Base-by-base conservation (phyloP, 2,888 invertebrate species). In the Nemurella pictetii region DNA sequence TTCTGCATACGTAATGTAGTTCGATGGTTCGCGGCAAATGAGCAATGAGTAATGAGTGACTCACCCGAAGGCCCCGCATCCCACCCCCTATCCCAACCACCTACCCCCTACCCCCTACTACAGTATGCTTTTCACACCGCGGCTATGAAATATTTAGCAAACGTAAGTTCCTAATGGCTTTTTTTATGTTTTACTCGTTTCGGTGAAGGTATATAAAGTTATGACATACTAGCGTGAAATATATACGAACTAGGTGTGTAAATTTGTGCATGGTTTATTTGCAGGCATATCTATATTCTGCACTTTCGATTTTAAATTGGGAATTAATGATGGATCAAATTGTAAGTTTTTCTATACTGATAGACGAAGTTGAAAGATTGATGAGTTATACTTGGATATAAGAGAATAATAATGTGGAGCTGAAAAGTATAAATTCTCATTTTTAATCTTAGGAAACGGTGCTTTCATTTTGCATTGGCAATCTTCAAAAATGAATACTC, bases 1-100 rank as follows among this genome's bases (percentile, higher is more conserved):
- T 28, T 26, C 75, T 75, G 75, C 27, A 75, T 75, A 75, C 75
- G 75, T 75, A 75, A 75, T 75, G 75, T 26, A 25, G 7, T 26
- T 75, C 75, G 75, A 55, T 55, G 55, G 55, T 20, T 55, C 55
- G 55, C 55, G 1, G 12, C 9, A 20, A 12, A 20, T 20, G 1
- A 20, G 55, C 55, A 55, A 55, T 55, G 55, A 75, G 75, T 75
- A 75, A 75, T 75, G 75, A 75, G 75, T 75, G 75, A 75, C 26
- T 75, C 75, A 75, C 55, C 15, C 55, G 20, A 55, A 7, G 55
- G 55, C 12, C 55, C 55, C 55, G 55, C 55, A 55, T 55, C 55
- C 55, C 55, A 55, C 20, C 55, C 55, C 55, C 55, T 55, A 55
- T 12, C n/a, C 55, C 12, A 55, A 55, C 20, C 2, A 7, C 55